Percentiles rank a stretch among this genome's conserved stretches.
phyloP scores from a whole-genome alignment of 2,888 invertebrate species.

The Drosophila seclusa region DNA sequence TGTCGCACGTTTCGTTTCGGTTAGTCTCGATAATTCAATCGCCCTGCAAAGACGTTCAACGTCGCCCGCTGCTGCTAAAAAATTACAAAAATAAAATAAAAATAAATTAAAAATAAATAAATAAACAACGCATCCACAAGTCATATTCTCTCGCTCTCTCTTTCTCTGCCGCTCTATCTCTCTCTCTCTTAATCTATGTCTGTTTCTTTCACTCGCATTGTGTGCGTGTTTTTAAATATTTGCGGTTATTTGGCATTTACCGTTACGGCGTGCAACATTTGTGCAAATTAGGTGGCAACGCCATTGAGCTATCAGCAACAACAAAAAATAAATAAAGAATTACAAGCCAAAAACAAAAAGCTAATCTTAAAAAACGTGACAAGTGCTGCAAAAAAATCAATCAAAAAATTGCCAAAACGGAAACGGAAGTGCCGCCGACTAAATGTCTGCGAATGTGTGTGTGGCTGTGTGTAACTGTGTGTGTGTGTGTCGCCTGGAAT shows the following conservation, averaged over 20 bases:
- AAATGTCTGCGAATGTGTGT: slow-evolving; percentile 24
- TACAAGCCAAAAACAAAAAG: slow-evolving; percentile 12
- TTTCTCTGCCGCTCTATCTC: not conserved
- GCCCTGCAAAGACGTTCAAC: slow-evolving; percentile 80
- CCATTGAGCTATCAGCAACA: slow-evolving; percentile 1
- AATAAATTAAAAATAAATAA: slow-evolving; percentile 11
- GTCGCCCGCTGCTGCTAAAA: slow-evolving; percentile 44
- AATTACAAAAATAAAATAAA: not conserved
- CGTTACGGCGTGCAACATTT: slow-evolving; percentile 31
- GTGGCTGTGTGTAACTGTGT: slow-evolving; percentile 24
- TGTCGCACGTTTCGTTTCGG: slow-evolving; percentile 79
- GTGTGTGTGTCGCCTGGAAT: slow-evolving; percentile 18
- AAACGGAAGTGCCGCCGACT: slow-evolving; percentile 46
- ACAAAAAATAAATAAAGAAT: slow-evolving; percentile 3
- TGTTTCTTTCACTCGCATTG: not conserved
- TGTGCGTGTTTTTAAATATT: not conserved
- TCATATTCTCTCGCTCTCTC: slow-evolving; percentile 2
- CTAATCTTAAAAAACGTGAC: slow-evolving; percentile 40
- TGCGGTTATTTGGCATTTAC: slow-evolving; percentile 18
- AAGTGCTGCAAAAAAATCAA: slow-evolving; percentile 14
- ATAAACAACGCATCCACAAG: not conserved
- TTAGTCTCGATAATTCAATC: slow-evolving; percentile 83
- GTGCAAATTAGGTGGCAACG: slow-evolving; percentile 42
- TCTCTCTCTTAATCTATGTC: not conserved
- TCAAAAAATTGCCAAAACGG: slow-evolving; percentile 27